Evolutionary conservation across 1,140 invertebrate species (phyloP), one percentile per base, ranked within the genome.

Genomic region (Drosophila tsacasi): DNA sequence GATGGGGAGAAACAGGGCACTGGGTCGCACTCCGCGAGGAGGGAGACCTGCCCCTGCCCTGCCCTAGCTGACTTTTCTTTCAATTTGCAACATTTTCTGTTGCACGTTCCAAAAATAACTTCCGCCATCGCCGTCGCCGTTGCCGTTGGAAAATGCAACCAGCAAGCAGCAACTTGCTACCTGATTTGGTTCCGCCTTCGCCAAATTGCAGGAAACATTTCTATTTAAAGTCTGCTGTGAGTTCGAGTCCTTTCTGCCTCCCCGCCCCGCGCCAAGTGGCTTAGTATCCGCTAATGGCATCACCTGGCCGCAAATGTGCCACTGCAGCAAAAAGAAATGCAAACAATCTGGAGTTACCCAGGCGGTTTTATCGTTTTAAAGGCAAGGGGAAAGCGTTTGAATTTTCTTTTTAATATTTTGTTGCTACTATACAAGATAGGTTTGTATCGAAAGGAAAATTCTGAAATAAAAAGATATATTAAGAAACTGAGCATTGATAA

Each of bases 101-200:
- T 83, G 84, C 84, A 87, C 84, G 84, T 87, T 73, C 63, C 84
- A 89, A 84, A 89, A 89, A 84, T 89, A 89, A 89, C 83, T 87
- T 87, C 83, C 83, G 83, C 83, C 72, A 61, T 75, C 6, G 72
- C 19, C 61, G 35, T 64, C 52, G 50, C 40, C 27, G 23, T 12
- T 4, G 25, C 25, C 27, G 32, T 32, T 65, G 25, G 52, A 32
- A 55, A 55, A 19, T 59, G 37, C 58, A 60, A 15, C 37, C 39
- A 37, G 47, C 46, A 61, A 62, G 30, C 21, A 32, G 65, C 44
- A 69, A 72, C 69, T 52, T 59, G 72, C 74, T 49, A 75, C 65
- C 69, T 81, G 83, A 87, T 84, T 89, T 89, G 67, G 71, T 76
- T 76, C 79, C 66, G 75, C 65, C 65, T 76, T 60, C 49, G 73